Conservation (phyloP, 1,140 invertebrate genomes). For the Wasmannia auropunctata region DNA sequence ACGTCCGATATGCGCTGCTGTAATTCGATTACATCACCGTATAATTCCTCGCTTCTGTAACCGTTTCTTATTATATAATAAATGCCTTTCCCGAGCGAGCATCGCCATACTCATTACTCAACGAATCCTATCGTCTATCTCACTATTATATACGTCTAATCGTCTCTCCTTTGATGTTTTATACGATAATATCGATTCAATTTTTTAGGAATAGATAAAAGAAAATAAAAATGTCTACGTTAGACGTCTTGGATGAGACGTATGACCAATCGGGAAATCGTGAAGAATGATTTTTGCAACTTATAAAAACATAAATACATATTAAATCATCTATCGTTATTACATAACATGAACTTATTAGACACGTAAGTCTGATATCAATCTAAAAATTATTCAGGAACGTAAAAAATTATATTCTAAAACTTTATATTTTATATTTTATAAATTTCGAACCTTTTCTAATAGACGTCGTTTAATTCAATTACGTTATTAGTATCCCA, state of each 20-base stretch:
- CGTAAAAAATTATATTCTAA: neutral
- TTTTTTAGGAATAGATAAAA: neutral
- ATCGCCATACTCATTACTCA: neutral
- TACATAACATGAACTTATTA: neutral
- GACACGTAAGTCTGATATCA: neutral
- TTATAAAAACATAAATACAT: neutral
- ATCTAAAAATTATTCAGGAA: neutral
- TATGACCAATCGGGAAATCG: neutral
- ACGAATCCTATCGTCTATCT: neutral
- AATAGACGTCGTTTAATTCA: neutral
- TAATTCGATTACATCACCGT: conserved; percentile 28
- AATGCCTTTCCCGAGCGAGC: neutral
- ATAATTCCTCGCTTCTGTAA: neutral
- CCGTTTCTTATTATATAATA: conserved; percentile 35
- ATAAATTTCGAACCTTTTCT: neutral
- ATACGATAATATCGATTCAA: neutral
- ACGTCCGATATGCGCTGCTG: neutral
- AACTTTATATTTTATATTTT: neutral
- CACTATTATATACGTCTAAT: too few species aligned
- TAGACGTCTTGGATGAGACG: neutral
- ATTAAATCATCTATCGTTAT: neutral
- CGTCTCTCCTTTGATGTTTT: neutral
- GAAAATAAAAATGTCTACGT: neutral
- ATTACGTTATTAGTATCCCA: neutral
- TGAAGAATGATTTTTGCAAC: neutral